phyloP scores from a whole-genome alignment of 2,888 invertebrate species.

The Lysandra coridon region DNA sequence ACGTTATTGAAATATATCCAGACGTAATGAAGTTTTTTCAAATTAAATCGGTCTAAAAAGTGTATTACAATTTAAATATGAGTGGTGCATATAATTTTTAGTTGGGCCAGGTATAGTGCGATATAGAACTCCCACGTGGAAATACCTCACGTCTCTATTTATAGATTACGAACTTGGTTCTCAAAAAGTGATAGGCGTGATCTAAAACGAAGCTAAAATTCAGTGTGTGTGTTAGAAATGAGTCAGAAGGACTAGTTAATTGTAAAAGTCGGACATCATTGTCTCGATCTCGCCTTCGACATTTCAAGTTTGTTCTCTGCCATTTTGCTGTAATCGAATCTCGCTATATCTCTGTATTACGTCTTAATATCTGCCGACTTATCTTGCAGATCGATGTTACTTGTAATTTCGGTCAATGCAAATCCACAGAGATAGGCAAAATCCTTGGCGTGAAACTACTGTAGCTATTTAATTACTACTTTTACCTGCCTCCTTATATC shows the following conservation, averaged over 20 bases:
- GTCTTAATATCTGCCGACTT: conserved; percentile 36
- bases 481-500: not conserved
- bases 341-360: conserved; percentile 33
- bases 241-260: conserved; percentile 31
- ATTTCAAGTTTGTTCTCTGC: conserved; percentile 36
- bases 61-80: conserved; percentile 68
- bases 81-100: conserved; percentile 61
- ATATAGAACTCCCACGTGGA: conserved; percentile 77
- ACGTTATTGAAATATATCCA: conserved; percentile 53
- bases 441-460: not conserved
- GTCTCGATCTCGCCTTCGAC: conserved; percentile 31
- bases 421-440: not conserved
- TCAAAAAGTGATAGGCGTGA: conserved; percentile 59
- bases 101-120: conserved; percentile 66
- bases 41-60: conserved; percentile 53
- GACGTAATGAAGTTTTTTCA: conserved; percentile 50
- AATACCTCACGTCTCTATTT: conserved; percentile 77
- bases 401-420: conserved; percentile 29
- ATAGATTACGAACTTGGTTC: conserved; percentile 73
- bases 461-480: not conserved
- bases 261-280: conserved; percentile 21
- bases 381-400: conserved; percentile 37
- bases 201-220: conserved; percentile 50
- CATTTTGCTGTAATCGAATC: conserved; percentile 39
- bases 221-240: conserved; percentile 32